Evolutionary conservation across 2,888 invertebrate genomes (phyloP).

Genomic region (Drosophila mayaguana): DNA sequence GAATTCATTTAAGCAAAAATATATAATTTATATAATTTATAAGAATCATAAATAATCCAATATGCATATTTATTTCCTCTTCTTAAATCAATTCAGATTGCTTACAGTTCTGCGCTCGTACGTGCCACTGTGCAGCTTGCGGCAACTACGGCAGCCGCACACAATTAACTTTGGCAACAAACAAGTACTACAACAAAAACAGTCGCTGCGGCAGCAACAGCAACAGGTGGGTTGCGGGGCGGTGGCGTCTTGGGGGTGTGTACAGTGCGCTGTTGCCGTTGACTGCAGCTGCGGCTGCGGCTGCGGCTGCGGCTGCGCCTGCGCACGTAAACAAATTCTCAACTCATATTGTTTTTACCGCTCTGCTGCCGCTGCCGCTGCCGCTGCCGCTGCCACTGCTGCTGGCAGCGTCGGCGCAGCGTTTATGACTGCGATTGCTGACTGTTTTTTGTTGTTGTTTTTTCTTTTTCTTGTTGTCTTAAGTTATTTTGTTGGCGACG

Average conservation of each 20-base stretch:
- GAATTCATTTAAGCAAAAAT: not conserved
- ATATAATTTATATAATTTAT: not conserved
- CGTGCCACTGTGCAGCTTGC: conserved; percentile 51
- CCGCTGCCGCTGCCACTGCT: not conserved
- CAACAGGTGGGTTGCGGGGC: conserved; percentile 36
- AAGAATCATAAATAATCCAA: not conserved
- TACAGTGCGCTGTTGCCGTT: conserved; percentile 12
- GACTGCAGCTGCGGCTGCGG: conserved; percentile 8
- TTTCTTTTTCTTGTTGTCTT: conserved; percentile 21
- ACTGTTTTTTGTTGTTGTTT: conserved; percentile 5
- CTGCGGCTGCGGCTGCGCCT: conserved; percentile 38
- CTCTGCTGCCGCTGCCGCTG: conserved; percentile 22
- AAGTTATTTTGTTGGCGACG: conserved; percentile 43
- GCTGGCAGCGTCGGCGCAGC: conserved; percentile 26
- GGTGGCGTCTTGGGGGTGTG: conserved; percentile 21
- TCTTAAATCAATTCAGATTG: not conserved
- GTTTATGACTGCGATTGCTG: conserved; percentile 28
- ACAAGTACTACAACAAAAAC: conserved; percentile 63
- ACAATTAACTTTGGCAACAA: conserved; percentile 77
- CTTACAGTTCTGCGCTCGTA: not conserved
- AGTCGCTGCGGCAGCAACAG: conserved; percentile 20
- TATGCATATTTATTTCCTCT: not conserved
- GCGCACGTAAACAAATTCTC: conserved; percentile 78
- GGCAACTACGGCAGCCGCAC: conserved; percentile 63
- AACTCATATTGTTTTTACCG: conserved; percentile 60